phyloP scores from a whole-genome alignment of 2,888 invertebrate species.

The Disparrhopalites patrizii region DNA sequence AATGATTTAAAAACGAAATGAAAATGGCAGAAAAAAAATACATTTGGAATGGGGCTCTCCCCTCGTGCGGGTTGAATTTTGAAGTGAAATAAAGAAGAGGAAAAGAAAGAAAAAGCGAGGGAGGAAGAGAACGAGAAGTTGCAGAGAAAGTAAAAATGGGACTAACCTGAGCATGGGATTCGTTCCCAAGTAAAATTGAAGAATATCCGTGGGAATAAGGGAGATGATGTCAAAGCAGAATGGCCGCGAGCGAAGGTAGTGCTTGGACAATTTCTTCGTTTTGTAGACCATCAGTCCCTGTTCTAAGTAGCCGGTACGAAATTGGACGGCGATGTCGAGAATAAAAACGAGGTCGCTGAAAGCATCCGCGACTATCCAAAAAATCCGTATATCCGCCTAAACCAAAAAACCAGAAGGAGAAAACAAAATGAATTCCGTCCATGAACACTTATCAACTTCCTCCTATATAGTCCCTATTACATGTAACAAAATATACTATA shows the following conservation, averaged over 20 bases:
- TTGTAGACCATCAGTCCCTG: conserved; percentile 94
- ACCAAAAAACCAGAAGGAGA: conserved; percentile 5
- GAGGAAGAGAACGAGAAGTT: background rate
- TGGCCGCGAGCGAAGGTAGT: conserved; percentile 77
- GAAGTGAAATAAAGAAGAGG: background rate
- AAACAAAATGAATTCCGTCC: too few relatives aligned
- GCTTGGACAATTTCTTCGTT: conserved; percentile 79
- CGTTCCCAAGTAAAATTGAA: conserved; percentile 75
- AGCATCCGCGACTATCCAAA: conserved; percentile 79
- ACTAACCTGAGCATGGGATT: conserved; percentile 74
- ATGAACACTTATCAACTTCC: too few relatives aligned
- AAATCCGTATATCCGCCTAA: conserved; percentile 65
- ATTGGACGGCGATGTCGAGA: conserved; percentile 82
- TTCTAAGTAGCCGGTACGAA: conserved; percentile 90
- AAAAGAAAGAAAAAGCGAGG: background rate
- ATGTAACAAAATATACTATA: too few relatives aligned
- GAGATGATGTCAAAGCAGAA: conserved; percentile 80
- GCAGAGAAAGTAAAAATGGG: too few relatives aligned
- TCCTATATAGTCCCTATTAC: too few relatives aligned
- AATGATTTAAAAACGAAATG: background rate
- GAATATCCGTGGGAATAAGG: conserved; percentile 77
- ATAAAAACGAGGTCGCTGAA: conserved; percentile 83
- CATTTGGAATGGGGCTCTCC: too few relatives aligned
- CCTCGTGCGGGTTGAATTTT: too few relatives aligned
- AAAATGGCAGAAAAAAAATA: background rate